These are phyloP conservation scores for Acholoe squamosa DNA, from an alignment of 2,888 invertebrate genomes.

Conservation along the genomic window DNA sequence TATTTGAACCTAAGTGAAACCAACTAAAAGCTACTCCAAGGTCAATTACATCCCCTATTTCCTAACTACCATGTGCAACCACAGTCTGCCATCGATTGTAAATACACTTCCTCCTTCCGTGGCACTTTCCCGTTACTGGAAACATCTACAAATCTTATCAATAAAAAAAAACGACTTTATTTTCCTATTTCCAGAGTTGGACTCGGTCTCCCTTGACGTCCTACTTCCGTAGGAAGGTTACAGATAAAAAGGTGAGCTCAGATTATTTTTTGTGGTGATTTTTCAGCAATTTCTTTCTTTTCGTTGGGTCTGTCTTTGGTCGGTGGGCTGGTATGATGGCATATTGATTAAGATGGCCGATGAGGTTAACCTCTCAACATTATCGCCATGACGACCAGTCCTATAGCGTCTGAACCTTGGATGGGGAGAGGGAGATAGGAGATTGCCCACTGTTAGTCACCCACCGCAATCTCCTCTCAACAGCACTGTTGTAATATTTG, in stretches of 20 bases:
- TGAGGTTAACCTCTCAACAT: slow-evolving; percentile 10
- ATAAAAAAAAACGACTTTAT: background rate
- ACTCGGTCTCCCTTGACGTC: background rate
- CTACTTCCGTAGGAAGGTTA: too few species aligned
- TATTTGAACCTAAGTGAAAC: too few species aligned
- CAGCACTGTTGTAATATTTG: too few species aligned
- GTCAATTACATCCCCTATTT: too few species aligned
- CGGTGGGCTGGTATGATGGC: background rate
- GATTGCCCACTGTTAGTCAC: background rate
- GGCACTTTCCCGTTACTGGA: background rate
- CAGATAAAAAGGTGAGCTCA: too few species aligned
- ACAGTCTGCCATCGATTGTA: background rate
- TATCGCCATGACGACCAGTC: background rate
- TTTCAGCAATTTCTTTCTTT: background rate
- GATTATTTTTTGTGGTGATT: background rate
- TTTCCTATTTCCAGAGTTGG: background rate
- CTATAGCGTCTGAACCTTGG: background rate
- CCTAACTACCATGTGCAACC: too few species aligned
- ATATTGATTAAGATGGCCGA: slow-evolving; percentile 34
- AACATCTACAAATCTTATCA: background rate
- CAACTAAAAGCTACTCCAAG: too few species aligned
- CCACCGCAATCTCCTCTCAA: too few species aligned
- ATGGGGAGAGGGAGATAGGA: background rate
- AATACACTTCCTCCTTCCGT: background rate
- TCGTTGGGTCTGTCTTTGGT: background rate